These are phyloP conservation scores for Barnardius zonarius DNA, from an alignment of 2,113 vertebrate genomes.

Conservation along the genomic window DNA sequence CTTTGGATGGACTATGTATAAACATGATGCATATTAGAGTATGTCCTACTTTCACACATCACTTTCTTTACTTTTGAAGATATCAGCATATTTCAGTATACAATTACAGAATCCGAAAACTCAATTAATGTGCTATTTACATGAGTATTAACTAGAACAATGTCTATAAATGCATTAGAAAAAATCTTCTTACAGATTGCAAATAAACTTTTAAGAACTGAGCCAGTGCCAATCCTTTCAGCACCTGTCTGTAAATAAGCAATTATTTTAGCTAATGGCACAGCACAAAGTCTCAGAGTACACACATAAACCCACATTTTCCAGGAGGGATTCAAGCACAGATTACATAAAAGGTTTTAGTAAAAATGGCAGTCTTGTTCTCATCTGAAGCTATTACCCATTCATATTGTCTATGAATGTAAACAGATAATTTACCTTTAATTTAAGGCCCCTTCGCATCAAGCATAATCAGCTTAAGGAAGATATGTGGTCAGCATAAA, in stretches of 20 bases:
- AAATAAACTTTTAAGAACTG: constrained; percentile 53
- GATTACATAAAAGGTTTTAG: neutral
- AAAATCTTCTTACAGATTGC: neutral
- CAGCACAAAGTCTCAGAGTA: neutral
- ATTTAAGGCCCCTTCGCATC: neutral
- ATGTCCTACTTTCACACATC: neutral
- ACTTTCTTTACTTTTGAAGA: constrained; percentile 3
- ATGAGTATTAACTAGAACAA: constrained; percentile 48
- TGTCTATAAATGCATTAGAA: constrained; percentile 29
- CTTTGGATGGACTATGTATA: neutral
- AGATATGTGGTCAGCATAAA: neutral
- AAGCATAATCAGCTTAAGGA: constrained; percentile 7
- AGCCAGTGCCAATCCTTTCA: constrained; percentile 33
- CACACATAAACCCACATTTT: neutral
- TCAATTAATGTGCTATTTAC: constrained; percentile 52
- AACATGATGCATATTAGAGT: neutral
- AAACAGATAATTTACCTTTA: neutral
- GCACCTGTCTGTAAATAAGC: neutral
- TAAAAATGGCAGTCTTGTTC: neutral
- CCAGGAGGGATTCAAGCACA: neutral
- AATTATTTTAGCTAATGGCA: constrained; percentile 42
- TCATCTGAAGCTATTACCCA: neutral
- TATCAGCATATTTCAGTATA: constrained; percentile 20
- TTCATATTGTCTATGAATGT: constrained; percentile 1
- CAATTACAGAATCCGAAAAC: constrained; percentile 24